Evolutionary conservation across 2,888 invertebrate species (phyloP).

Genomic region (Terebella lapidaria): DNA sequence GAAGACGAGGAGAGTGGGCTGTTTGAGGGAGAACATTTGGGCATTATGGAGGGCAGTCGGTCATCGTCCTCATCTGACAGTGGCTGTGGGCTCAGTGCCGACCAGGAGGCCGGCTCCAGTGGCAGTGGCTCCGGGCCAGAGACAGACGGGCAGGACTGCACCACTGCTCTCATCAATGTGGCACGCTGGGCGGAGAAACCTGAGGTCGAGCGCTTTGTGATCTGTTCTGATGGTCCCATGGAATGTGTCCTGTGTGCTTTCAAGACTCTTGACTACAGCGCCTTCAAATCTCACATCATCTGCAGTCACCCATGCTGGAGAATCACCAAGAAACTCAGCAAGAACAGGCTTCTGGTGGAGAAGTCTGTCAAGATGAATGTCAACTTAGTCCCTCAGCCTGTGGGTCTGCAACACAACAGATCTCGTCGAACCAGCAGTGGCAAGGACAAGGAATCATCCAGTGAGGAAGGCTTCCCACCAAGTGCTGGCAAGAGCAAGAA

Average conservation of each 20-base stretch:
- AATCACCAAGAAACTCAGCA: constrained; percentile 24
- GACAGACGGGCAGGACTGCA: no score
- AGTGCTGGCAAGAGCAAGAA: not conserved
- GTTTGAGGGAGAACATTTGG: not conserved
- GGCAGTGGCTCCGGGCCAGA: not conserved
- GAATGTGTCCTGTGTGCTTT: constrained; percentile 21
- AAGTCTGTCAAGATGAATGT: constrained; percentile 16
- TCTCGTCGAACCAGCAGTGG: not conserved
- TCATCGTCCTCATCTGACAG: not conserved
- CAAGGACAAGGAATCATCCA: not conserved
- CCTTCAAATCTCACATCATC: constrained; percentile 25
- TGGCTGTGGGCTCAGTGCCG: not conserved
- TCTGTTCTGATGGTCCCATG: constrained; percentile 23
- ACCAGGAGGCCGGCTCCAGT: not conserved
- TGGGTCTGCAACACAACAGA: not conserved
- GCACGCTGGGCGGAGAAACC: not conserved
- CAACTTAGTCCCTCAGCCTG: not conserved
- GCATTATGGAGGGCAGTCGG: not conserved
- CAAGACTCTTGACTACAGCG: constrained; percentile 18
- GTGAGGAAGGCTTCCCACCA: not conserved
- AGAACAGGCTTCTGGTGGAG: constrained; percentile 23
- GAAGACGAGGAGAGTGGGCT: not conserved
- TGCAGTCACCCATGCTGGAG: constrained; percentile 24
- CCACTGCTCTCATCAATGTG: not conserved
- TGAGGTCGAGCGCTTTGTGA: constrained; percentile 20